Evolutionary conservation across 2,797 vertebrate species (phyloP).

Genomic region (Phataginus tetradactyla): DNA sequence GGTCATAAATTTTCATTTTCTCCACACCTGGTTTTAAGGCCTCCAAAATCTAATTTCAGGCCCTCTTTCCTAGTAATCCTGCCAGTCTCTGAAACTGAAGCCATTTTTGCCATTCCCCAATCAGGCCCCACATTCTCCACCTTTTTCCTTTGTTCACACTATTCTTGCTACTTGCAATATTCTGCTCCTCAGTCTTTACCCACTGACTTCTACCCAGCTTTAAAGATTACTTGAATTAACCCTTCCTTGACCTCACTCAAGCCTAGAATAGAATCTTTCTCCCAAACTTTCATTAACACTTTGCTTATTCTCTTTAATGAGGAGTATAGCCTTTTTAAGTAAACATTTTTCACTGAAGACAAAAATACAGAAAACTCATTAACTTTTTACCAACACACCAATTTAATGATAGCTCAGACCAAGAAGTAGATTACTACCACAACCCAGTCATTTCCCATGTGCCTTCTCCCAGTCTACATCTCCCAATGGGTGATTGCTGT

Average conservation of each 20-base stretch:
- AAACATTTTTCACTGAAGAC: neutral
- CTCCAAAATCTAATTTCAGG: neutral
- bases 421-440: neutral
- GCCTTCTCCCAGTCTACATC: neutral
- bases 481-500: neutral
- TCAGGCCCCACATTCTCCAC: neutral
- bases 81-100: neutral
- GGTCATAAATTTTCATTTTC: too few species aligned
- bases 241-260: neutral
- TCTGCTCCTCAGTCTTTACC: neutral
- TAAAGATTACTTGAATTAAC: neutral
- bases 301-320: neutral
- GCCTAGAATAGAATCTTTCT: neutral
- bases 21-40: neutral
- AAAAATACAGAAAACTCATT: neutral
- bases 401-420: neutral
- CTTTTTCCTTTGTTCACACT: neutral
- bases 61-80: neutral
- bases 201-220: neutral
- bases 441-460: neutral
- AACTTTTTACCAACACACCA: neutral
- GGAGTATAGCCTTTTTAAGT: neutral
- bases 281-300: neutral
- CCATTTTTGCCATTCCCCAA: neutral
- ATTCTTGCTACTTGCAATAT: neutral